These are phyloP conservation scores for Sinella curviseta DNA, from an alignment of 1,140 invertebrate genomes.

Conservation along the genomic window DNA sequence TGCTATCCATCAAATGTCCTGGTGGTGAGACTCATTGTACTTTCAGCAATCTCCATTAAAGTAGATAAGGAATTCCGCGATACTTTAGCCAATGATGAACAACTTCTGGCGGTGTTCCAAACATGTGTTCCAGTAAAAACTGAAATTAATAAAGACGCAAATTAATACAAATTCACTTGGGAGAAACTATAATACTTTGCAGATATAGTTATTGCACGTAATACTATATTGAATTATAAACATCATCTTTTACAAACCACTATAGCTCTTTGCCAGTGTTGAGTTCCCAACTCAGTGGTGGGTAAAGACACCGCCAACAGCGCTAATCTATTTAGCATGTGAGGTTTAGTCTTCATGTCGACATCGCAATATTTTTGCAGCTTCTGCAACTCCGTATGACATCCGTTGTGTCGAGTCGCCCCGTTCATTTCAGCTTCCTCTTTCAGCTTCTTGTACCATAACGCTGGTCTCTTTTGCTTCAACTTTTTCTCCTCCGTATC, in stretches of 20 bases:
- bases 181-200: not conserved
- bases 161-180: not conserved
- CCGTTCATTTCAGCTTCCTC: slow-evolving; percentile 30
- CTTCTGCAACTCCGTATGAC: slow-evolving; percentile 21
- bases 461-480: slow-evolving; percentile 20
- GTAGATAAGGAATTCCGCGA: slow-evolving; percentile 19
- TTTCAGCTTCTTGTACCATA: slow-evolving; percentile 37
- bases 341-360: slow-evolving; percentile 33
- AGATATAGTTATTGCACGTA: not conserved
- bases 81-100: slow-evolving; percentile 35
- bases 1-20: not conserved
- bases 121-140: slow-evolving; percentile 38
- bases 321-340: slow-evolving; percentile 36
- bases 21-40: not conserved
- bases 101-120: slow-evolving; percentile 31
- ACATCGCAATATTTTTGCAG: slow-evolving; percentile 41
- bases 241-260: slow-evolving; percentile 1
- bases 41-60: not conserved
- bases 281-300: slow-evolving; percentile 34
- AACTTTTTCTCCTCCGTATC: not conserved
- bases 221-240: not conserved
- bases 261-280: slow-evolving; percentile 40
- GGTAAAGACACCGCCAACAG: slow-evolving; percentile 42
- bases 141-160: slow-evolving; percentile 23
- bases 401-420: slow-evolving; percentile 37